Base-by-base conservation (phyloP, 2,113 vertebrate genomes). In the Pteropus alecto region DNA sequence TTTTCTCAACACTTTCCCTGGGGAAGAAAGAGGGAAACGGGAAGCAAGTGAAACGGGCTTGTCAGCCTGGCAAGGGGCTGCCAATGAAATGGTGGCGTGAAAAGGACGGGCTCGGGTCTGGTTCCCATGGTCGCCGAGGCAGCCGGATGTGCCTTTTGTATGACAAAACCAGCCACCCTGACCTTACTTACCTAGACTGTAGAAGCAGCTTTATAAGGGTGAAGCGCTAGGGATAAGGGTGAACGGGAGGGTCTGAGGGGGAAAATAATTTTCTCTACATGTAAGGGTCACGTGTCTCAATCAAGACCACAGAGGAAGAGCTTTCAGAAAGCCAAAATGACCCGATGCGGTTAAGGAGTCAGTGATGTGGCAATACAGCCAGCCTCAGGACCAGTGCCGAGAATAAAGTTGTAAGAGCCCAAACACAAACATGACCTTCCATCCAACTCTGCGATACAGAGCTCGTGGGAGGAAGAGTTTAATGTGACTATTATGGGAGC, bases 1-100 rank as follows among this genome's bases (percentile, higher is more conserved):
- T 99, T 93, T 99, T 99, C 97, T 99, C 99, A 58, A 98, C 98
- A 96, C 99, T 99, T 93, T 99, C 99, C 98, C 99, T 99, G 97
- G 0, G 85, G 97, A 22, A 92, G 60, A 93, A 43, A 94, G 89
- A 30, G 86, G 98, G 74, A 97, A 28, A 97, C 43, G 46, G 83
- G 46, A 58, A 4, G 81, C 68, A 28, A 5, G 56, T 98, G 96
- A 98, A 73, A 51, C 0, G 33, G 77, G 89, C 68, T 24, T 18
- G 83, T 51, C 0, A 14, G 67, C 14, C 8, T 7, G 46, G 95
- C 63, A 1, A 35, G 71, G 79, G 43, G 33, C 61, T 71, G 51
- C 68, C 24, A 1, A 89, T 97, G 97, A 90, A 54, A 93, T 93
- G 97, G 89, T 13, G 84, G 96, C 92, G 92, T 58, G 81, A 94